phyloP scores from a whole-genome alignment of 2,888 invertebrate genomes.

The Phalangium opilio region DNA sequence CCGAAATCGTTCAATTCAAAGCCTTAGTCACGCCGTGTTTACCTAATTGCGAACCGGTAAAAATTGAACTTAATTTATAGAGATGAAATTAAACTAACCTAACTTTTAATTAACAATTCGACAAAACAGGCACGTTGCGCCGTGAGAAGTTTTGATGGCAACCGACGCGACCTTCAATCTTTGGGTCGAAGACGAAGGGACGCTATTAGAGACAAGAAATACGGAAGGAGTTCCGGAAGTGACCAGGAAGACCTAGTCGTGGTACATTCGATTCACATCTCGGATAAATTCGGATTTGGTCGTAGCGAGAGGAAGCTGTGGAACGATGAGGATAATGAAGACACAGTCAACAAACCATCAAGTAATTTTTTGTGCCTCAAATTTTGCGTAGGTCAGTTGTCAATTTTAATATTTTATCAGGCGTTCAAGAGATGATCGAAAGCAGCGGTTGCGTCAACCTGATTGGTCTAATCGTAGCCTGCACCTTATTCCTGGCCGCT shows the following conservation, averaged over 20 bases:
- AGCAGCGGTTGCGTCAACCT: slow-evolving; percentile 47
- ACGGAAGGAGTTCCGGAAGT: slow-evolving; percentile 12
- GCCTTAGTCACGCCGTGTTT: slow-evolving; percentile 89
- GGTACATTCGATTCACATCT: slow-evolving; percentile 79
- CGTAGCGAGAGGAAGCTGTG: slow-evolving; percentile 4
- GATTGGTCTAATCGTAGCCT: slow-evolving; percentile 66
- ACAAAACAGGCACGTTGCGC: slow-evolving; percentile 53
- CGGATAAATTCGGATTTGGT: slow-evolving; percentile 57
- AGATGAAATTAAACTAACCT: no score
- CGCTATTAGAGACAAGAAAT: slow-evolving; percentile 17
- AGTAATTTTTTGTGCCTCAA: no score
- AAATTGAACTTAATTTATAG: no score
- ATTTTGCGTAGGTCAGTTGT: no score
- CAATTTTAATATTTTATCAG: no score
- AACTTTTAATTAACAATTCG: no score
- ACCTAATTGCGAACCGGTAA: slow-evolving; percentile 76
- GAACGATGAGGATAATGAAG: neutral
- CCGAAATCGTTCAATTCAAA: slow-evolving; percentile 85
- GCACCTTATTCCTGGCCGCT: slow-evolving; percentile 66
- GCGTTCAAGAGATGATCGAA: no score
- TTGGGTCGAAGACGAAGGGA: slow-evolving; percentile 60
- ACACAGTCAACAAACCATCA: no score
- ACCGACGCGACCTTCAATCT: slow-evolving; percentile 62
- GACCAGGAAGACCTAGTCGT: slow-evolving; percentile 58
- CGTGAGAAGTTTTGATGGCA: slow-evolving; percentile 63